Conservation (phyloP, 2,797 vertebrate species). For the Buphagus erythrorhynchus region DNA sequence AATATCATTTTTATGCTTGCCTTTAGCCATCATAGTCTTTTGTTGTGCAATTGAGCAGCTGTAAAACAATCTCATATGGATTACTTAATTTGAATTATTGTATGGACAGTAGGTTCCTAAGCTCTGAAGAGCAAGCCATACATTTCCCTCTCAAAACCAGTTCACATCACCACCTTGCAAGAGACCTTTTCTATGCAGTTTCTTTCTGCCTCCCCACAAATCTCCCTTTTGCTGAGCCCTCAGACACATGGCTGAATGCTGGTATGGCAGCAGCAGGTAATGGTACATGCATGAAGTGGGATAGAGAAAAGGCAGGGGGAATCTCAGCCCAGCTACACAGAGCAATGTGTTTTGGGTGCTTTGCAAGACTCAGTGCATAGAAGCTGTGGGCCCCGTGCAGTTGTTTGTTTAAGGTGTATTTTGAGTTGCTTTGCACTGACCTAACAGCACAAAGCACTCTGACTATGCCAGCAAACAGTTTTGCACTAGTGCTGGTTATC, state of each 20-base stretch:
- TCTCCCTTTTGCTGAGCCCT: neutral
- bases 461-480: neutral
- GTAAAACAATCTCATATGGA: constrained; percentile 53
- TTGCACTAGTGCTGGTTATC: neutral
- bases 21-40: constrained; percentile 41
- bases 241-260: rapidly evolving
- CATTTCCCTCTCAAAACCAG: neutral
- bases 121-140: neutral
- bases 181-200: neutral
- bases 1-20: constrained; percentile 40
- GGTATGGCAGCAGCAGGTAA: neutral
- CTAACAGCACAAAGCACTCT: neutral
- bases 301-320: neutral
- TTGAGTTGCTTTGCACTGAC: neutral
- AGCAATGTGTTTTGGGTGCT: neutral
- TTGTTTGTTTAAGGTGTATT: neutral
- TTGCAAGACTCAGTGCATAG: rapidly evolving
- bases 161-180: neutral
- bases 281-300: neutral
- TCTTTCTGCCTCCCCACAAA: neutral
- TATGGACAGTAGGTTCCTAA: neutral
- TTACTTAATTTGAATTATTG: constrained; percentile 37
- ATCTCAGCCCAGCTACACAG: neutral
- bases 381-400: rapidly evolving
- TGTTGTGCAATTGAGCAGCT: constrained; percentile 55